Evolutionary conservation across 1,140 invertebrate genomes (phyloP).

Genomic region (Drosophila azteca): DNA sequence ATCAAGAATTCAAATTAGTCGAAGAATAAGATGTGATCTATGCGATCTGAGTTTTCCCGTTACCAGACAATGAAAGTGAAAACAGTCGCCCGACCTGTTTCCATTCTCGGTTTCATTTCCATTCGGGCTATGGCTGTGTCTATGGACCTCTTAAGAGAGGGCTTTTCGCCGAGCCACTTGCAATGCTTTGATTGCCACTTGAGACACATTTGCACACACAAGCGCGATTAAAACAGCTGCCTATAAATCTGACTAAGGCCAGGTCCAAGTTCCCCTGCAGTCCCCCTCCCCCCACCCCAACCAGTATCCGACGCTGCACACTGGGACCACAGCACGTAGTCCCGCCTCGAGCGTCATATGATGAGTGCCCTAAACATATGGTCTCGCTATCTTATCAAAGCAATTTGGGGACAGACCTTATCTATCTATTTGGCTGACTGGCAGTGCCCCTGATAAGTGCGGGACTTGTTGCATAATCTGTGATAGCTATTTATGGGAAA

Average conservation of each 20-base stretch:
- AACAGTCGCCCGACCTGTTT: slow-evolving; percentile 30
- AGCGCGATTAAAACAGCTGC: slow-evolving; percentile 20
- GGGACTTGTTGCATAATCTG: slow-evolving; percentile 19
- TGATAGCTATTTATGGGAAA: slow-evolving; percentile 9
- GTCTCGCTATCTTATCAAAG: slow-evolving; percentile 46
- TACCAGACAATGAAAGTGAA: slow-evolving; percentile 60
- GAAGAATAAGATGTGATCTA: slow-evolving; percentile 47
- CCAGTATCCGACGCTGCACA: slow-evolving; percentile 18
- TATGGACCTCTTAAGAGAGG: slow-evolving; percentile 2
- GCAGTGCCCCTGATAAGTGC: slow-evolving; percentile 19
- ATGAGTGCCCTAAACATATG: slow-evolving; percentile 34
- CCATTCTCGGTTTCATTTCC: slow-evolving; percentile 18
- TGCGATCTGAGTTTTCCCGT: slow-evolving; percentile 23
- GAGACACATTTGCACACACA: slow-evolving; percentile 19
- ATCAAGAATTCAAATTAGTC: slow-evolving; percentile 64
- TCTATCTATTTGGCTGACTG: slow-evolving; percentile 5
- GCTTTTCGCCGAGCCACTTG: slow-evolving; percentile 3
- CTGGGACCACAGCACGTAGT: slow-evolving; percentile 50
- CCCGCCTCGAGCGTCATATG: slow-evolving; percentile 33
- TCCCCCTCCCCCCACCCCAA: not conserved
- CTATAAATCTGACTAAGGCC: slow-evolving; percentile 2
- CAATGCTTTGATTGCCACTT: slow-evolving; percentile 45
- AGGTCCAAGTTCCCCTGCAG: slow-evolving; percentile 33
- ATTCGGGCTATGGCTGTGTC: not conserved
- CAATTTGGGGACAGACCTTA: slow-evolving; percentile 16